Percentiles rank a stretch among this genome's conserved stretches.
These are phyloP conservation scores for Pseudorectes ferrugineus DNA, from an alignment of 2,113 vertebrate species.

Conservation along the genomic window DNA sequence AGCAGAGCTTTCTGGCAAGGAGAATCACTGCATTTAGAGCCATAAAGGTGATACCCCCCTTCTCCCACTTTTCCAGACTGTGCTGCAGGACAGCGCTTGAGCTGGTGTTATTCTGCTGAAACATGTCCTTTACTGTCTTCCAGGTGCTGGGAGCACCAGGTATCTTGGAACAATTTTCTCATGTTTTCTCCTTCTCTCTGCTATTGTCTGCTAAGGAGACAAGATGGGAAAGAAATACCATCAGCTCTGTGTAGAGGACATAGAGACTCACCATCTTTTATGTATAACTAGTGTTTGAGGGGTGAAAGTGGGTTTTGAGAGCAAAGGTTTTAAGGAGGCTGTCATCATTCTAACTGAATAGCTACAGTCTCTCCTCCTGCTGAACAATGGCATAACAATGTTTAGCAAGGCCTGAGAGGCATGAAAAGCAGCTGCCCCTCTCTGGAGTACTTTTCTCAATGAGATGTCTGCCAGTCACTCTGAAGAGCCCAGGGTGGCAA, in stretches of 20 bases:
- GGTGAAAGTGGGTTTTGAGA: background rate
- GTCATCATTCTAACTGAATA: background rate
- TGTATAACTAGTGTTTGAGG: background rate
- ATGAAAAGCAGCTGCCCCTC: background rate
- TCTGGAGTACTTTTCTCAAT: background rate
- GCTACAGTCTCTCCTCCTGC: background rate
- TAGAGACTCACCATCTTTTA: background rate
- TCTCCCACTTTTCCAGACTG: background rate
- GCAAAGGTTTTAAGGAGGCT: background rate
- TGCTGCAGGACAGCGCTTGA: background rate
- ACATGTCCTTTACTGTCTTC: background rate
- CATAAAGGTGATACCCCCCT: accelerated
- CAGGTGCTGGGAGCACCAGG: background rate
- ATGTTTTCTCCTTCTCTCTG: background rate
- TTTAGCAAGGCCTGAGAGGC: background rate
- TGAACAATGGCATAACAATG: background rate
- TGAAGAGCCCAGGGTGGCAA: background rate
- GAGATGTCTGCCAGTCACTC: background rate
- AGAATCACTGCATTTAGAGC: background rate
- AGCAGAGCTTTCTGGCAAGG: background rate
- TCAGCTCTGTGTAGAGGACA: accelerated
- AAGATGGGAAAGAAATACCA: background rate
- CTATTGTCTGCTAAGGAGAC: background rate
- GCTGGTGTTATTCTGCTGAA: background rate
- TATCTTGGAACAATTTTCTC: background rate